Evolutionary conservation across 1,140 invertebrate genomes (phyloP).

Genomic region (Harlomillsia oculata): DNA sequence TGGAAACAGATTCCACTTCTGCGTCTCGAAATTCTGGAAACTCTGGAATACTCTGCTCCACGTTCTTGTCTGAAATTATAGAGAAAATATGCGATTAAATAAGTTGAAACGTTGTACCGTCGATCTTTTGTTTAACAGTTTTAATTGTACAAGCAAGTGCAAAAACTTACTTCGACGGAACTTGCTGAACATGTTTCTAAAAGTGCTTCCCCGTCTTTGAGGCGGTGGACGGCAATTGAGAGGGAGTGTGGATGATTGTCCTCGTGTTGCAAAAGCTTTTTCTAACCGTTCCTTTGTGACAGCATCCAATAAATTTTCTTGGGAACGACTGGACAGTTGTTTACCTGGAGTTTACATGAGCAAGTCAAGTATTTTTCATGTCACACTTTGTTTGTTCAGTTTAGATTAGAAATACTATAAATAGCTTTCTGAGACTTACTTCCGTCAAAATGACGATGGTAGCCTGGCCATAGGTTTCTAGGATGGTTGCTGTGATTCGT

Average conservation of each 20-base stretch:
- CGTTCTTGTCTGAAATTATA: conserved; percentile 11
- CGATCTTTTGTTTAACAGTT: too few relatives aligned
- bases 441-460: conserved; percentile 22
- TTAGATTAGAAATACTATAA: neutral
- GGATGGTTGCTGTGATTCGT: conserved; percentile 4
- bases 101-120: conserved; percentile 4
- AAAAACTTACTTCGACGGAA: conserved; percentile 18
- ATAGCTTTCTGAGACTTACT: neutral
- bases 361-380: neutral
- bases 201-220: conserved; percentile 19
- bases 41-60: conserved; percentile 13
- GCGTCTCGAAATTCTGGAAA: conserved; percentile 15
- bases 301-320: conserved; percentile 30
- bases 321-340: conserved; percentile 21
- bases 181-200: conserved; percentile 30
- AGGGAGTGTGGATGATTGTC: conserved; percentile 31
- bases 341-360: neutral
- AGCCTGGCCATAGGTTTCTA: conserved; percentile 19
- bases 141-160: too few relatives aligned
- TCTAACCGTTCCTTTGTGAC: conserved; percentile 19
- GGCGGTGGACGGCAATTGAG: conserved; percentile 26
- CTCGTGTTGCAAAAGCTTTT: conserved; percentile 20
- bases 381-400: neutral
- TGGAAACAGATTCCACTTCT: conserved; percentile 20
- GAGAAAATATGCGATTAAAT: neutral